Conservation (phyloP, 2,797 vertebrate genomes). For the Anguilla marmorata region DNA sequence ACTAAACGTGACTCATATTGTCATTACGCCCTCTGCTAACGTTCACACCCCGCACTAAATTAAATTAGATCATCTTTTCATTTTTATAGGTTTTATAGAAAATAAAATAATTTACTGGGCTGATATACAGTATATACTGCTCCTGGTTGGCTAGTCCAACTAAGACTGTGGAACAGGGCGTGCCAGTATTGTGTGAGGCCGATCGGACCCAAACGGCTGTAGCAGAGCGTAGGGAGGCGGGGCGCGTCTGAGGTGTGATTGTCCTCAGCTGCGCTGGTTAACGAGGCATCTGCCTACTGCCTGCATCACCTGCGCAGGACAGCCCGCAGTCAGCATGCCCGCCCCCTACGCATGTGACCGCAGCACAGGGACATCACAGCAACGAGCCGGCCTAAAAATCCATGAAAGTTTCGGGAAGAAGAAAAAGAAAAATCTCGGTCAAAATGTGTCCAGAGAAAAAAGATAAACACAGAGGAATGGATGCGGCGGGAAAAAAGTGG, state of each 20-base stretch:
- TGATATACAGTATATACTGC: not conserved
- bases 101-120: no score
- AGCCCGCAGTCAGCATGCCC: no score
- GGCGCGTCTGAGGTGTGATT: no score
- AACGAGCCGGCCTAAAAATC: not conserved
- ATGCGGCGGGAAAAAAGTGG: not conserved
- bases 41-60: not conserved
- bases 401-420: no score
- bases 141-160: not conserved
- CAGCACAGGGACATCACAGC: not conserved
- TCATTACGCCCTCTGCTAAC: not conserved
- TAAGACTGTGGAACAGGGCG: not conserved
- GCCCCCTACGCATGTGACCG: no score
- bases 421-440: no score
- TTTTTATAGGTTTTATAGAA: not conserved
- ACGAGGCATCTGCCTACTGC: no score
- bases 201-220: not conserved
- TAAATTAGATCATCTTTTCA: not conserved
- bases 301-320: no score
- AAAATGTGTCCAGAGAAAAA: not conserved
- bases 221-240: not conserved
- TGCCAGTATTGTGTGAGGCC: not conserved
- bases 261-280: no score
- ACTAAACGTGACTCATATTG: slow-evolving; percentile 6
- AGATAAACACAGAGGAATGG: not conserved